Base-by-base conservation (phyloP, 2,113 vertebrate species). In the Chelonoidis abingdonii region DNA sequence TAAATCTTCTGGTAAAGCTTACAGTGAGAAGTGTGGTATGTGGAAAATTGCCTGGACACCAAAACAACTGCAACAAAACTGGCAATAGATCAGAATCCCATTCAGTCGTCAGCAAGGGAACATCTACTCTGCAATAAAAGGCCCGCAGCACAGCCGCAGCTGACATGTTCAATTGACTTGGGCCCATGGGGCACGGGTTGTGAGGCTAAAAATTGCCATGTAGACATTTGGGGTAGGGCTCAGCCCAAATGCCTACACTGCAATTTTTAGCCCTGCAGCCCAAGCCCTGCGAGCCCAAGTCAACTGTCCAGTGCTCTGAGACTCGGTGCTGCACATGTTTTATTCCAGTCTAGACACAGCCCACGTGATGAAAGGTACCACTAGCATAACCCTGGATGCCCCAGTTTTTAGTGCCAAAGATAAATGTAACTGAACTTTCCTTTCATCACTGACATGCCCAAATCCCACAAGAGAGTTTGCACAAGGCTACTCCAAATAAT, bases 1-100 rank as follows among this genome's bases (percentile, higher is more conserved):
- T 86, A 94, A 95, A 95, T 87, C 52, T 92, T 22, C 24, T 50
- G 41, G 8, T 52, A 94, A 90, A 29, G 89, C 25, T 95, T 97
- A 91, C 24, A 93, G 72, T 84, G 89, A 97, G 59, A 86, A 92
- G 25, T 1, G 25, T 95, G 93, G 93, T 89, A 57, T 1, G 10
- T 88, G 80, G 72, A 96, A 96, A 94, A 95, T 31, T 82, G 24
- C 83, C 83, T 88, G 69, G 83, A 75, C 56, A 90, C 25, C 56
- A 90, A 94, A 93, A 81, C 44, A 90, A 76, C 53, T 94, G 76
- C 89, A 91, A 92, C 17, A 86, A 83, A 35, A 41, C 89, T 94
- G 87, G 93, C 92, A 87, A 82, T 6, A 65, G 35, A 90, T 52
- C 91, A 95, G 88, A 92, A 94, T 87, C 44, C 83, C 86, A 81